Percentiles rank a stretch among this genome's conserved stretches.
Evolutionary conservation across 2,797 vertebrate species (phyloP).

Genomic region (Bovichtus variegatus): DNA sequence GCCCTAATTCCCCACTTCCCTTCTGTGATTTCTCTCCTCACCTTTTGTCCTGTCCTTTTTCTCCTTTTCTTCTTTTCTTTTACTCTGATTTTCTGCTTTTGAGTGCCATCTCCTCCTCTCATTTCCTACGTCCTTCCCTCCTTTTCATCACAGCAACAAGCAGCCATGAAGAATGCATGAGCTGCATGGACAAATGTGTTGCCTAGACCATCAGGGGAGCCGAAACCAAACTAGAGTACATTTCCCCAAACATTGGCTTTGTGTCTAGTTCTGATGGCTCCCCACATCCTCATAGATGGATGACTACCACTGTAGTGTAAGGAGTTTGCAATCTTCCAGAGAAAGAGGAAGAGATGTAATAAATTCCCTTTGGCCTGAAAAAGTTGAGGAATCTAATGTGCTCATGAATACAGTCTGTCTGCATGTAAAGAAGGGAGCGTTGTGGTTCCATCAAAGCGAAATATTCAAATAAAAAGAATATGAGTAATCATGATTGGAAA

Average conservation of each 20-base stretch:
- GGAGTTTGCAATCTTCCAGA: conserved; percentile 45
- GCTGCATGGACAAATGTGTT: conserved; percentile 26
- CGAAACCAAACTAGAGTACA: conserved; percentile 39
- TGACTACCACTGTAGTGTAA: conserved; percentile 44
- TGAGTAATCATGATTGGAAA: conserved; percentile 11
- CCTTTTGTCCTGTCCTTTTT: not conserved
- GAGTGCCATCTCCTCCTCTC: not conserved
- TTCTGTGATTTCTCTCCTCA: not conserved
- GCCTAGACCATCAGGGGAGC: conserved; percentile 19
- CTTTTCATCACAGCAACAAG: conserved; percentile 14
- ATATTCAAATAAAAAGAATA: conserved; percentile 3
- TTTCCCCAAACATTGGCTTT: conserved; percentile 48
- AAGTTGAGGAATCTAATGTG: conserved; percentile 27
- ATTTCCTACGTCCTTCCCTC: not conserved
- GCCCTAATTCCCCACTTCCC: conserved; percentile 13
- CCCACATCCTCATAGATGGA: conserved; percentile 47
- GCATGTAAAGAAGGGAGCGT: not conserved
- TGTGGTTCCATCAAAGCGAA: not conserved
- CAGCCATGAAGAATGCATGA: conserved; percentile 46
- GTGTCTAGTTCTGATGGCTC: conserved; percentile 38
- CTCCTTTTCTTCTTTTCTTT: not conserved
- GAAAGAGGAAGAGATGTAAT: conserved; percentile 40
- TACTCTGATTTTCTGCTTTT: not conserved
- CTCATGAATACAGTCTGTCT: conserved; percentile 31
- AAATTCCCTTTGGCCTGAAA: conserved; percentile 49